Conservation (phyloP, 1,140 invertebrate species). For the Anastrepha ludens region DNA sequence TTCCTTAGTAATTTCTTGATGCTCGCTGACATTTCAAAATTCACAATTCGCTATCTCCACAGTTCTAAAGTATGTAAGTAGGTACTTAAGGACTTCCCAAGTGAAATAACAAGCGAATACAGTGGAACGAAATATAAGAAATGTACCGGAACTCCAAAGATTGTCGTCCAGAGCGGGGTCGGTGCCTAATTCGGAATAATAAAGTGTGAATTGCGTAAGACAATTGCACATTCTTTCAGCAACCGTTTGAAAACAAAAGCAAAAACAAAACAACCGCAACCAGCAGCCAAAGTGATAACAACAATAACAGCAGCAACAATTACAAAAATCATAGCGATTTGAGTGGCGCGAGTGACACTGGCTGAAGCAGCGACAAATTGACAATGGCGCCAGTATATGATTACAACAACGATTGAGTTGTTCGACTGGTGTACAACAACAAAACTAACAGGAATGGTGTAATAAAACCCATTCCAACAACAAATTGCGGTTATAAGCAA, state of each 20-base stretch:
- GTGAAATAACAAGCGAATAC: neutral
- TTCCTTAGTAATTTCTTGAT: neutral
- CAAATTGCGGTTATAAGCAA: slow-evolving; percentile 14
- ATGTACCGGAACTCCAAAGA: slow-evolving; percentile 2
- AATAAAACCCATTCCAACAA: slow-evolving; percentile 19
- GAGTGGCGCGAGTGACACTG: slow-evolving; percentile 24
- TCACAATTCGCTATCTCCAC: neutral
- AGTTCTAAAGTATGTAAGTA: neutral
- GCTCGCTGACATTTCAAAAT: neutral
- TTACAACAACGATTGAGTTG: neutral
- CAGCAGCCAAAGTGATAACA: neutral
- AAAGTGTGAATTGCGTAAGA: neutral
- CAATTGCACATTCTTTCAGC: neutral
- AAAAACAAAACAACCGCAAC: neutral
- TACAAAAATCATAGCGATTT: neutral
- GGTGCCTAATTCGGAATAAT: slow-evolving; percentile 13
- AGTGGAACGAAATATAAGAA: neutral
- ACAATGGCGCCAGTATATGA: slow-evolving; percentile 28
- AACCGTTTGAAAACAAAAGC: neutral
- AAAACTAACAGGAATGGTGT: neutral
- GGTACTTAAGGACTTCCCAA: neutral
- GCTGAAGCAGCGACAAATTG: slow-evolving; percentile 26
- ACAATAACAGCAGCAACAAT: neutral
- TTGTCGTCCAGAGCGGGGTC: neutral
- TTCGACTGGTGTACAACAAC: neutral